phyloP scores from a whole-genome alignment of 2,113 vertebrate genomes.

The Carassius auratus region DNA sequence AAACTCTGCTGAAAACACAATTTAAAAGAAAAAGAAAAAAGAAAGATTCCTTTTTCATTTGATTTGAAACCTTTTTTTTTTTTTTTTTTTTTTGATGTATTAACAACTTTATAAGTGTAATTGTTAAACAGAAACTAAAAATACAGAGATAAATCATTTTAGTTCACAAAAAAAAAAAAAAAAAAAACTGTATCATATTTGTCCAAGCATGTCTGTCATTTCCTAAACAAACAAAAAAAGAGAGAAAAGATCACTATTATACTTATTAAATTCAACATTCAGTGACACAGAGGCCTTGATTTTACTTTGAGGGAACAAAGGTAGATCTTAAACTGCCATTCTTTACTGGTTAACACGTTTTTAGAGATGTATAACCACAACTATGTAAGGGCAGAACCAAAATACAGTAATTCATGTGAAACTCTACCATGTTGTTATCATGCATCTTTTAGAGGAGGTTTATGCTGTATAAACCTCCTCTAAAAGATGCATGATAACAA shows the following conservation, averaged over 20 bases:
- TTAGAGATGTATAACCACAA: constrained; percentile 63
- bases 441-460: constrained; percentile 63
- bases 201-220: constrained; percentile 94
- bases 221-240: constrained; percentile 73
- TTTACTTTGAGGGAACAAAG: constrained; percentile 79
- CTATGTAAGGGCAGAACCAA: constrained; percentile 69
- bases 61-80: constrained; percentile 76
- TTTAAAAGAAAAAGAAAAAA: constrained; percentile 53
- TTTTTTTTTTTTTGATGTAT: constrained; percentile 81
- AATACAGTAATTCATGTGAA: background rate
- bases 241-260: constrained; percentile 73
- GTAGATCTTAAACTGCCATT: constrained; percentile 83
- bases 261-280: constrained; percentile 78
- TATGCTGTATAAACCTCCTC: too few species aligned
- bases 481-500: too few species aligned
- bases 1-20: constrained; percentile 89
- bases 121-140: constrained; percentile 82
- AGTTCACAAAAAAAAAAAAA: constrained; percentile 66
- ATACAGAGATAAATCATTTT: constrained; percentile 69
- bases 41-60: constrained; percentile 52
- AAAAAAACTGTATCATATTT: constrained; percentile 79
- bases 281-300: constrained; percentile 82
- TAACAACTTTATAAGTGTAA: constrained; percentile 94
- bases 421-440: background rate
- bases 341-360: constrained; percentile 71